Percentiles rank a stretch among this genome's conserved stretches.
These are phyloP conservation scores for Dipus sagitta DNA, from an alignment of 2,797 vertebrate genomes.

Conservation along the genomic window DNA sequence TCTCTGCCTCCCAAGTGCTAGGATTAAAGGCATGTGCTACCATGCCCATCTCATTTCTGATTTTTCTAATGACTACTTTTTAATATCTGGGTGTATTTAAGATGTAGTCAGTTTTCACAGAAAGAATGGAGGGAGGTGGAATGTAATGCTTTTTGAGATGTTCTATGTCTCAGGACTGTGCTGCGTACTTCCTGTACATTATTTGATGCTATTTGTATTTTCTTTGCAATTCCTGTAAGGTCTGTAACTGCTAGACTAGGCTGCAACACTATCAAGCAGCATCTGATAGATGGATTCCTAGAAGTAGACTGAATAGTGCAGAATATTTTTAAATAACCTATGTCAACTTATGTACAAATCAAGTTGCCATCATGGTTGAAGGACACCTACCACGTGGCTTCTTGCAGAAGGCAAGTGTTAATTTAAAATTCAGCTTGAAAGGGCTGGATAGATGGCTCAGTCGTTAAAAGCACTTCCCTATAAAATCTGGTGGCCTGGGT, in stretches of 20 bases:
- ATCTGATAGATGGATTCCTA: not conserved
- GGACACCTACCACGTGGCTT: not conserved
- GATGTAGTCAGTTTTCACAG: not conserved
- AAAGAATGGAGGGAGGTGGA: not conserved
- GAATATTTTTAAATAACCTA: conserved; percentile 36
- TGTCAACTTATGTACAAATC: not conserved
- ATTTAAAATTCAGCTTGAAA: not conserved
- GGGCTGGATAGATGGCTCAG: too few relatives aligned
- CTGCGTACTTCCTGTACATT: not conserved
- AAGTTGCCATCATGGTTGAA: not conserved
- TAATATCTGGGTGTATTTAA: conserved; percentile 6
- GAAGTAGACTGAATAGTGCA: not conserved
- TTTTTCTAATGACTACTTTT: conserved; percentile 21
- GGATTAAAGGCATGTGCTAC: too few relatives aligned
- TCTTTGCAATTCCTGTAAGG: not conserved
- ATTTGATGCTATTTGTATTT: not conserved
- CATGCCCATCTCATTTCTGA: conserved; percentile 4
- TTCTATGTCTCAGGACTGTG: not conserved
- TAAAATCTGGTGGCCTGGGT: too few relatives aligned
- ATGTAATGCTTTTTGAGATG: not conserved
- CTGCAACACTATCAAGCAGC: not conserved
- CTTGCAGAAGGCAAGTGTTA: conserved; percentile 20
- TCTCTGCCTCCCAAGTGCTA: too few relatives aligned
- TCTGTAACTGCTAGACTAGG: conserved; percentile 23
- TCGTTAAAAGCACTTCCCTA: too few relatives aligned